These are phyloP conservation scores for Eupithecia exiguata DNA, from an alignment of 2,888 invertebrate species.

Conservation along the genomic window DNA sequence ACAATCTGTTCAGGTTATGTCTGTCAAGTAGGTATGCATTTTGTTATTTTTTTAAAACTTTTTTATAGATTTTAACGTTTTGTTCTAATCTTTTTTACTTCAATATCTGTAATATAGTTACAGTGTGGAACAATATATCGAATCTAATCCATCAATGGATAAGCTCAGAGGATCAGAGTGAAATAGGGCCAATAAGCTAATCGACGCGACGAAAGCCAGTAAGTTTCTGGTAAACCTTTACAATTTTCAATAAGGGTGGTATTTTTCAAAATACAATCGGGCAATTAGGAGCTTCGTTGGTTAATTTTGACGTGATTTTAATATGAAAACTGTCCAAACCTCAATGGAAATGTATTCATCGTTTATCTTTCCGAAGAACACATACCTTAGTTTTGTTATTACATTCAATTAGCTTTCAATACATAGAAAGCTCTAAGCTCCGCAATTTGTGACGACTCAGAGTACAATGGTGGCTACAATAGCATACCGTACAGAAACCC, in stretches of 20 bases:
- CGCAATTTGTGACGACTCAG: constrained; percentile 11
- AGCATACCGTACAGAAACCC: constrained; percentile 56
- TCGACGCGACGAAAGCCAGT: too few relatives aligned
- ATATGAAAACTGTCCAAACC: neutral
- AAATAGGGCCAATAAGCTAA: too few relatives aligned
- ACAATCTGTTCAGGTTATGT: neutral
- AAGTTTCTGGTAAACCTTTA: too few relatives aligned
- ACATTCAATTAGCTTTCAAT: neutral
- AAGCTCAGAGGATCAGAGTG: neutral
- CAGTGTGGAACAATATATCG: neutral
- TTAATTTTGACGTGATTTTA: neutral
- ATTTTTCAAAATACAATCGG: too few relatives aligned
- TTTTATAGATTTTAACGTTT: neutral
- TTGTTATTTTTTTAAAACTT: neutral
- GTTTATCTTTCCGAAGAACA: neutral
- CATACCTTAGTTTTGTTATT: neutral
- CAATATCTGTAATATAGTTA: neutral
- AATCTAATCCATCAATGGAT: neutral
- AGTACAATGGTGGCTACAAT: constrained; percentile 26
- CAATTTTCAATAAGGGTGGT: too few relatives aligned
- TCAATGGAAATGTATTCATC: neutral
- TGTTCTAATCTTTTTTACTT: neutral
- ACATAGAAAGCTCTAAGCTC: constrained; percentile 7
- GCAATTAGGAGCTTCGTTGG: neutral
- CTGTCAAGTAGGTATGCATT: neutral